phyloP scores from a whole-genome alignment of 30 jellyfish, hydroid and myxozoan genomes.

The Sanderia malayensis region DNA sequence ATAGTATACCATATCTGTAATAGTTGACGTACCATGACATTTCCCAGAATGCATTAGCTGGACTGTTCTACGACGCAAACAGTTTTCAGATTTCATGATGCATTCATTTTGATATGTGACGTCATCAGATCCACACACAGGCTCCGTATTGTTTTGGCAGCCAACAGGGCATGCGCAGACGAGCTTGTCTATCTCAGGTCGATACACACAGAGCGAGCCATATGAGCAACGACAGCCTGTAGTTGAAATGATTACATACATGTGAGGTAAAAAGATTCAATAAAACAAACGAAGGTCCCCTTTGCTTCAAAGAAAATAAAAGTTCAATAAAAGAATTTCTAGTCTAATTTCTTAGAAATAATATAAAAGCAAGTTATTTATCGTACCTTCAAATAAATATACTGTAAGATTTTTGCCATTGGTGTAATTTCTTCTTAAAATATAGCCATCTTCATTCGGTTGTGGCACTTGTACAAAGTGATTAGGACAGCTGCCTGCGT shows the following conservation, averaged over 20 bases:
- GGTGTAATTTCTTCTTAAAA: neutral
- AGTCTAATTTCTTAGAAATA: too few species aligned
- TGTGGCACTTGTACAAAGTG: neutral
- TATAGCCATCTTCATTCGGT: neutral
- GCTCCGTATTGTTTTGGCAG: neutral
- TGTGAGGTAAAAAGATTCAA: too few species aligned
- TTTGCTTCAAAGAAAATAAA: too few species aligned
- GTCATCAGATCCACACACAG: neutral
- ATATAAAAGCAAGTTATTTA: too few species aligned
- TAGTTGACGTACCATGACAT: too few species aligned
- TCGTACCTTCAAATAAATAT: too few species aligned
- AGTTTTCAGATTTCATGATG: conserved; percentile 3
- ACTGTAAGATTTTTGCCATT: too few species aligned
- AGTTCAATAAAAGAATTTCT: too few species aligned
- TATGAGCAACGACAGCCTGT: neutral
- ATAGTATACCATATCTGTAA: too few species aligned
- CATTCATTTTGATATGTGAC: conserved; percentile 2
- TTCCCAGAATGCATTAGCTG: neutral
- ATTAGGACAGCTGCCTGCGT: neutral
- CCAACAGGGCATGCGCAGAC: neutral
- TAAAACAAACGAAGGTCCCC: too few species aligned
- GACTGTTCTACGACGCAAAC: neutral
- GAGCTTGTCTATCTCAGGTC: neutral
- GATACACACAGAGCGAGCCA: neutral
- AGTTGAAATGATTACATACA: too few species aligned